Base-by-base conservation (phyloP, 2,797 vertebrate species). In the Cygnus olor region DNA sequence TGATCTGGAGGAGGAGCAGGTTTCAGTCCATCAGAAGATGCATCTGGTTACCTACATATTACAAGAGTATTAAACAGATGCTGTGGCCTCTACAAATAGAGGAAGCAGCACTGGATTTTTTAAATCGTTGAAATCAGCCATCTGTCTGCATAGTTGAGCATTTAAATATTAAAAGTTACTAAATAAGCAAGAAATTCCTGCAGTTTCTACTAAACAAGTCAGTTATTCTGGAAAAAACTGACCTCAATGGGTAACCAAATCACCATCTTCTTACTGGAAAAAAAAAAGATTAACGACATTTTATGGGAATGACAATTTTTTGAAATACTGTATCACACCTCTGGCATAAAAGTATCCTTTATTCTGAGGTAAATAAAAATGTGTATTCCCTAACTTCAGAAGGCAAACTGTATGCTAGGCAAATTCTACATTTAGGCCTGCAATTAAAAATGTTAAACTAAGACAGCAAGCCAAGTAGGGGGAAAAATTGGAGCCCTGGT, bases 21-120 rank as follows among this genome's bases (percentile, higher is more conserved):
- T 11, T 69, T 88, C 65, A 60, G 44, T 36, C 21, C 11, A 28
- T 32, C 57, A 88, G 24, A 19, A 79, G 20, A 16, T 7, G 14
- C 11, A 71, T 24, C 32, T 2, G 3, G 27, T 36, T 85, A 71
- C 14, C 20, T 38, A 19, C 10, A 28, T 38, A 61, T 80, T 60
- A 83, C n/a, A 51, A 84, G 28, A 94, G 10, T 4, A 72, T 36
- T 89, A 61, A 90, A 94, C 30, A 92, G 64, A 85, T 83, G 74
- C 54, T 81, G 44, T 42, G n/a, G 57, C 51, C 11, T 58, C 19
- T 44, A 64, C 10, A 87, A 85, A 84, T 24, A 5, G 10, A 15
- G 60, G 25, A 80, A 11, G 17, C 14, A 7, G 5, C 11, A 38
- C 49, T 54, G 71, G 5, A 17, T 34, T 79, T 82, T 38, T 53